phyloP scores from a whole-genome alignment of 2,888 invertebrate genomes.

The Synergus laeviventris region DNA sequence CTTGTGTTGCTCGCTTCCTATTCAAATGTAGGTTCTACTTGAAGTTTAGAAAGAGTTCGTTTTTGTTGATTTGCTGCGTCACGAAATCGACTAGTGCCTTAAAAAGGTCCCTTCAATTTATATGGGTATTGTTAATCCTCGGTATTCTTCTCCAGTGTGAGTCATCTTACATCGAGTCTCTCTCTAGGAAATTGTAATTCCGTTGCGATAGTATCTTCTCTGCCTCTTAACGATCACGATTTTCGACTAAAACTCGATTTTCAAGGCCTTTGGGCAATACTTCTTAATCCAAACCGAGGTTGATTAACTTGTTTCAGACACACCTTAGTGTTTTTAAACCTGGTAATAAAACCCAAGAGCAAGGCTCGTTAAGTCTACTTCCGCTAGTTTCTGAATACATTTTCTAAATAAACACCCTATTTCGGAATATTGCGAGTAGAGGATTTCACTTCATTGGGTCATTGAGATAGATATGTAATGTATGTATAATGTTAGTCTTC shows the following conservation, averaged over 20 bases:
- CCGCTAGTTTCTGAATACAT: conserved; percentile 30
- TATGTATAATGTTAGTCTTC: neutral
- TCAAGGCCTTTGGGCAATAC: conserved; percentile 35
- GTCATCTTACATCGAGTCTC: conserved; percentile 13
- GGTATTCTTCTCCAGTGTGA: conserved; percentile 12
- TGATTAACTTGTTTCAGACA: conserved; percentile 38
- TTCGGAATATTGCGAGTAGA: neutral
- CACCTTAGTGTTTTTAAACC: conserved; percentile 32
- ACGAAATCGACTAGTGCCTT: neutral
- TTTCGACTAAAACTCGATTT: conserved; percentile 33
- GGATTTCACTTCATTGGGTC: conserved; percentile 7
- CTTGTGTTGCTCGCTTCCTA: neutral
- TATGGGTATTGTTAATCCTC: conserved; percentile 28
- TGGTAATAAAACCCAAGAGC: conserved; percentile 26
- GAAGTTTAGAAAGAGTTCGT: neutral
- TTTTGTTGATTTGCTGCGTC: neutral
- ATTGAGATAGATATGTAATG: too few relatives aligned
- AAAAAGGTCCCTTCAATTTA: neutral
- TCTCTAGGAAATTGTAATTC: conserved; percentile 23
- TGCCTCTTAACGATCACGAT: neutral
- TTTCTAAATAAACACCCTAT: conserved; percentile 4
- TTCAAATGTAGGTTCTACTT: neutral
- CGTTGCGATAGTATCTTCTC: conserved; percentile 13
- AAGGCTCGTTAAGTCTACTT: conserved; percentile 20
- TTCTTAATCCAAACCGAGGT: conserved; percentile 33